A percentile compares a stretch with the other conserved stretches of the same genome.
Conservation (phyloP, 2,888 invertebrate genomes). For the Ischnura elegans region DNA sequence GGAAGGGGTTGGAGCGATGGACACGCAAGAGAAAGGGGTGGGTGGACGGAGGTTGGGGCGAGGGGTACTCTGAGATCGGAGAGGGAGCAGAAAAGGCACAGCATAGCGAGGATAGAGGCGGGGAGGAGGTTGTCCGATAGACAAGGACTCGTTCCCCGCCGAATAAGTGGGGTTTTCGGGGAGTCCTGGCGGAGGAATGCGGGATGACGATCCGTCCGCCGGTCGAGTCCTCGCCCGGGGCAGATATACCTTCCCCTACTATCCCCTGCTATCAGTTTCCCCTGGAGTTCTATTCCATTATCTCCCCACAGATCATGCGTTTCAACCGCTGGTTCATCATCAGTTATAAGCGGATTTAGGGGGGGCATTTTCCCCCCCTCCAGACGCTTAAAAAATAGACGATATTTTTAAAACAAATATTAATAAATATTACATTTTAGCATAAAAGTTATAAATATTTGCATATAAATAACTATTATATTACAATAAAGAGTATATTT, state of each 20-base stretch:
- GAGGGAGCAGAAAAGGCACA: too few species aligned
- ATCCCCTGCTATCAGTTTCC: not conserved
- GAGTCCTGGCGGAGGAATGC: not conserved
- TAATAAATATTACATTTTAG: too few species aligned
- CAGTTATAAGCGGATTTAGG: too few species aligned
- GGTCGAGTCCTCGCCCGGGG: conserved; percentile 38
- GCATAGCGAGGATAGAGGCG: not conserved
- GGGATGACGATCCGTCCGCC: conserved; percentile 33
- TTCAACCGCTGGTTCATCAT: too few species aligned
- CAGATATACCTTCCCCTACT: not conserved
- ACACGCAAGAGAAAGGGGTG: too few species aligned
- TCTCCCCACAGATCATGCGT: not conserved
- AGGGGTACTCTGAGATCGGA: not conserved
- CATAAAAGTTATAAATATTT: too few species aligned
- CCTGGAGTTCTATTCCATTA: not conserved
- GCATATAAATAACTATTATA: too few species aligned
- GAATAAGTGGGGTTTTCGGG: not conserved
- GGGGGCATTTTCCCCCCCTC: too few species aligned
- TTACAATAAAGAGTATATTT: too few species aligned
- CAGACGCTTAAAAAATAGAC: too few species aligned
- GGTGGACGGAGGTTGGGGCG: not conserved
- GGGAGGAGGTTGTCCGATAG: not conserved
- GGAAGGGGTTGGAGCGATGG: too few species aligned
- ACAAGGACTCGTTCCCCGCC: conserved; percentile 7
- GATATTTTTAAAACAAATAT: too few species aligned